Evolutionary conservation across 2,113 vertebrate genomes (phyloP).

Genomic region (Cryptomyrus ogoouensis): DNA sequence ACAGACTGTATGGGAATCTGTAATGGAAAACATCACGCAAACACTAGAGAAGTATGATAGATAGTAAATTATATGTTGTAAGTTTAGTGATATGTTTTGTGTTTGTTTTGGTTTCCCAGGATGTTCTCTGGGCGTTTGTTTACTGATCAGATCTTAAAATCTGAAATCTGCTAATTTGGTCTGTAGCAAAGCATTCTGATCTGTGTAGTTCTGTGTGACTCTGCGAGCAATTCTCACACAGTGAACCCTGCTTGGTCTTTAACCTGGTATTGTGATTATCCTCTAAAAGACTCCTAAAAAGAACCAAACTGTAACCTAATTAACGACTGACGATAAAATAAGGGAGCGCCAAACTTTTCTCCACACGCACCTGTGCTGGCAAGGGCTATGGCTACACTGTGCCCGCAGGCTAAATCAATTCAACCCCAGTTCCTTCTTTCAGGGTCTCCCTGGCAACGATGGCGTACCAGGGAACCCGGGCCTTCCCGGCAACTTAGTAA

Average conservation of each 20-base stretch:
- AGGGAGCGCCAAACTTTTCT: slow-evolving; percentile 16
- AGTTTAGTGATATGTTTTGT: not conserved
- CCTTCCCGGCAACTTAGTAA: slow-evolving; percentile 72
- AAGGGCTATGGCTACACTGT: slow-evolving; percentile 50
- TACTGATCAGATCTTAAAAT: not conserved
- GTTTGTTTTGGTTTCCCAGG: not conserved
- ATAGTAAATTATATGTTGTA: not conserved
- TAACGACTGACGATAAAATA: slow-evolving; percentile 6
- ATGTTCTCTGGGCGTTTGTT: not conserved
- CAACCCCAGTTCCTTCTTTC: slow-evolving; percentile 67
- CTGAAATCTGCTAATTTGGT: not conserved
- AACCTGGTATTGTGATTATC: slow-evolving; percentile 46
- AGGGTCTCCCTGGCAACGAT: slow-evolving; percentile 89
- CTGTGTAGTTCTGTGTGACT: not conserved
- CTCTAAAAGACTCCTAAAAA: slow-evolving; percentile 8
- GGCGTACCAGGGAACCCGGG: slow-evolving; percentile 82
- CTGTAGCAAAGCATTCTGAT: not conserved
- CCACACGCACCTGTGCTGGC: slow-evolving; percentile 44
- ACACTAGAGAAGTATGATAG: not conserved
- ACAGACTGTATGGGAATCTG: not conserved
- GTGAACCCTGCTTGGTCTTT: slow-evolving; percentile 44
- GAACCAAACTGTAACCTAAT: slow-evolving; percentile 25
- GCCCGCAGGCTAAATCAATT: slow-evolving; percentile 53
- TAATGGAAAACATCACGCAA: not conserved
- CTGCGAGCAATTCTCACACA: slow-evolving; percentile 14